Evolutionary conservation across 2,797 vertebrate genomes (phyloP), one percentile per base, ranked within the genome.

Genomic region (Coranthus polyacanthus): DNA sequence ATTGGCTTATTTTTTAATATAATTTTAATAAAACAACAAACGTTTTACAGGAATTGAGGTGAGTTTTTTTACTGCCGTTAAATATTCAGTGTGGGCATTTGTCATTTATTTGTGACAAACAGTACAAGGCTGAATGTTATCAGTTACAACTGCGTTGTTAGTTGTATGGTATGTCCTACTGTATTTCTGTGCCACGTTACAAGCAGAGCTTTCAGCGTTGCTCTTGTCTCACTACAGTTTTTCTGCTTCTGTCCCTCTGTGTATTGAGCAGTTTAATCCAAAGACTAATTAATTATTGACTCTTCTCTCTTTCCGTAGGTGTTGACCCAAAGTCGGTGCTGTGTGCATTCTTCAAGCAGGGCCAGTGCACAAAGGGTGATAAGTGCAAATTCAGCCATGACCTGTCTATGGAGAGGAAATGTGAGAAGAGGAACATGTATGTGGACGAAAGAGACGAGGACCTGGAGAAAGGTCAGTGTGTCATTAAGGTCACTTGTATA

Each of bases 301-400:
- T 45, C 11, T 12, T 21, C 41, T 54, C 0, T 41, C 20, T 58
- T 3, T 29, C 52, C 50, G 20, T 74, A 99, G 98, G 97, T 55
- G 97, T 96, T 37, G 97, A 99, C 87, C 98, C 98, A 3, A 99
- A 99, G 81, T 99, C 98, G 0, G 98, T 99, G 70, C 95, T 99
- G 22, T 99, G 98, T 86, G 98, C 98, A 2, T 99, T 99, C 92
- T 99, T 95, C 77, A 99, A 99, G 90, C 98, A 99, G 95, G 98
- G 97, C 4, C 98, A 99, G 24, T 99, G 98, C 64, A 97, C 96
- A 37, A 99, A 99, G 87, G 98, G 98, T 9, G 98, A 99, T 84
- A 99, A 98, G 78, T 99, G 98, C 90, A 99, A 99, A 85, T 99
- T 99, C 91, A 98, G 97, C 88, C 98, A 99, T 58, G 97, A 99